A percentile compares a stretch with the other conserved stretches of the same genome.
Evolutionary conservation across 2,113 vertebrate genomes (phyloP).

Genomic region (Geococcyx californianus): DNA sequence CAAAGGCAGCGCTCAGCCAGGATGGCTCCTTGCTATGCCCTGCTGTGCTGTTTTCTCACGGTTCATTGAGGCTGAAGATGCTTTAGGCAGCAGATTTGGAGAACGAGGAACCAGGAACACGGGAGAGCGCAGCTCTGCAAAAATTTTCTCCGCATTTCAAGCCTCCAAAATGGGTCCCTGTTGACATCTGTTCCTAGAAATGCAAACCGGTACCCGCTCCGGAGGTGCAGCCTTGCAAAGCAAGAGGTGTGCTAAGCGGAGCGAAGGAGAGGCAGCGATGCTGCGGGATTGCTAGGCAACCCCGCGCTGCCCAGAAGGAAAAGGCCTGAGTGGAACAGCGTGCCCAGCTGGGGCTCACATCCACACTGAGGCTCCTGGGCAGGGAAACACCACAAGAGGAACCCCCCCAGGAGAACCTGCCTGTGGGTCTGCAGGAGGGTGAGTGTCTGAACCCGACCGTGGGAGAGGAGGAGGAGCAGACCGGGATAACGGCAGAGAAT

Average conservation of each 20-base stretch:
- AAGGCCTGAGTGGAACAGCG: neutral
- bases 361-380: neutral
- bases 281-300: conserved; percentile 66
- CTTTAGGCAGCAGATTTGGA: conserved; percentile 22
- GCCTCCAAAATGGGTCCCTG: neutral
- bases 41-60: neutral
- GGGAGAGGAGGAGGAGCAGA: neutral
- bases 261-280: neutral
- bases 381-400: neutral
- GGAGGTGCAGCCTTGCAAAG: conserved; percentile 1
- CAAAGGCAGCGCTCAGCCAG: conserved; percentile 11
- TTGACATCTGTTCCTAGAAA: neutral
- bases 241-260: neutral
- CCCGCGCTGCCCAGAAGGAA: neutral
- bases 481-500: neutral
- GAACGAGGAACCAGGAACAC: neutral
- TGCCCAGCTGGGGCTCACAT: neutral
- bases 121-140: neutral
- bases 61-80: neutral
- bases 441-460: accelerated
- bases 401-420: neutral
- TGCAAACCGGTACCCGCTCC: neutral
- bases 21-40: neutral
- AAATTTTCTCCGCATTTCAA: neutral
- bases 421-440: neutral